phyloP scores from a whole-genome alignment of 2,113 vertebrate genomes.

The Crotalus tigris region DNA sequence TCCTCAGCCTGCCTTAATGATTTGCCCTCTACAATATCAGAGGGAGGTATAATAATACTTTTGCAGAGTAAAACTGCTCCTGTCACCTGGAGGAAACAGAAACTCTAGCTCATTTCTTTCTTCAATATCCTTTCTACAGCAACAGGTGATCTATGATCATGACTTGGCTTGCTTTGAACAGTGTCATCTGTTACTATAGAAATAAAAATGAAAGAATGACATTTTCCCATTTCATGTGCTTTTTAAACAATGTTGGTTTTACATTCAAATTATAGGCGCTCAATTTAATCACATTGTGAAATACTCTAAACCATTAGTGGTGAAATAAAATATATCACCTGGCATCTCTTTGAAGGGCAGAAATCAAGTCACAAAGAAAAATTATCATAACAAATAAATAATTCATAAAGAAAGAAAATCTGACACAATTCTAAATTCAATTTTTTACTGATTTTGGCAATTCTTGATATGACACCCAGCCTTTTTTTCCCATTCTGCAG shows the following conservation, averaged over 20 bases:
- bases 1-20: neutral
- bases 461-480: neutral
- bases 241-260: neutral
- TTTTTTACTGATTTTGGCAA: neutral
- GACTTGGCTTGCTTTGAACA: neutral
- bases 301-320: neutral
- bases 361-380: neutral
- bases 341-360: neutral
- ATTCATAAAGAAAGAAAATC: neutral
- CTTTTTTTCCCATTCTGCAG: neutral
- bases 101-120: neutral
- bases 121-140: neutral
- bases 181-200: neutral
- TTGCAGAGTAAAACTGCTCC: neutral
- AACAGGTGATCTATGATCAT: neutral
- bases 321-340: neutral
- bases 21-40: neutral
- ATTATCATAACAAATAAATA: neutral
- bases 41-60: neutral
- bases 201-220: neutral
- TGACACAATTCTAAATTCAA: neutral
- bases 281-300: conserved; percentile 6
- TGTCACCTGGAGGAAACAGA: neutral
- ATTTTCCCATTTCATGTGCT: neutral
- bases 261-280: conserved; percentile 1